phyloP scores from a whole-genome alignment of 2,888 invertebrate species.

The Diplazon laetatorius region DNA sequence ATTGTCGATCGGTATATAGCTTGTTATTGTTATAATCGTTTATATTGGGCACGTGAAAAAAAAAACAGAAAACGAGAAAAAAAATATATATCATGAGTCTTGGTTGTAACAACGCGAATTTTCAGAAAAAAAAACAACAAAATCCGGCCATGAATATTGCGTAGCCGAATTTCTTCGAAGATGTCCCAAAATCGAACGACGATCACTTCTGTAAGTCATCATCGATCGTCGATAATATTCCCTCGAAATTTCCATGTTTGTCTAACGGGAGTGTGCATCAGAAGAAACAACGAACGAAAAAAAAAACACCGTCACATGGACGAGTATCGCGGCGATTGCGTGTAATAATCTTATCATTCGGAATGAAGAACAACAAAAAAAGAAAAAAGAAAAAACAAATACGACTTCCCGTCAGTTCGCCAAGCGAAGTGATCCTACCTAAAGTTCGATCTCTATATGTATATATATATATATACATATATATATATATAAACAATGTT shows the following conservation, averaged over 20 bases:
- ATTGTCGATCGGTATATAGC: conserved; percentile 34
- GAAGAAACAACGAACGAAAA: conserved; percentile 57
- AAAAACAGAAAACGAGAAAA: conserved; percentile 1
- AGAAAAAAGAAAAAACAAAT: conserved; percentile 34
- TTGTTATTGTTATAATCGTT: conserved; percentile 34
- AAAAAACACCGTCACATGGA: conserved; percentile 32
- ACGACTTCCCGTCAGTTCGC: conserved; percentile 66
- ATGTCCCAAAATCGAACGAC: conserved; percentile 46
- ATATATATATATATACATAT: no score
- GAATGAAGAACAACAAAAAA: no score
- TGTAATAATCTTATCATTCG: conserved; percentile 45
- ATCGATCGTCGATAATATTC: conserved; percentile 44
- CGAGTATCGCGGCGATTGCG: conserved; percentile 32
- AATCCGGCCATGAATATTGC: conserved; percentile 35
- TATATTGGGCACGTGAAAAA: background rate
- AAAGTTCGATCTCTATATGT: conserved; percentile 78
- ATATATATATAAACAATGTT: no score
- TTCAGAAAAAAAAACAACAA: conserved; percentile 28
- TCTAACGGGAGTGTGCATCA: conserved; percentile 29
- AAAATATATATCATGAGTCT: conserved; percentile 15
- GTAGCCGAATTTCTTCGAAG: conserved; percentile 41
- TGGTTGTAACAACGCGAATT: conserved; percentile 44
- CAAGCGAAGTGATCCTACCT: conserved; percentile 72
- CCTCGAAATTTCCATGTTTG: conserved; percentile 32
- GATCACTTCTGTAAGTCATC: conserved; percentile 24